phyloP scores from a whole-genome alignment of 2,797 vertebrate genomes.

The Hyperoplus immaculatus region DNA sequence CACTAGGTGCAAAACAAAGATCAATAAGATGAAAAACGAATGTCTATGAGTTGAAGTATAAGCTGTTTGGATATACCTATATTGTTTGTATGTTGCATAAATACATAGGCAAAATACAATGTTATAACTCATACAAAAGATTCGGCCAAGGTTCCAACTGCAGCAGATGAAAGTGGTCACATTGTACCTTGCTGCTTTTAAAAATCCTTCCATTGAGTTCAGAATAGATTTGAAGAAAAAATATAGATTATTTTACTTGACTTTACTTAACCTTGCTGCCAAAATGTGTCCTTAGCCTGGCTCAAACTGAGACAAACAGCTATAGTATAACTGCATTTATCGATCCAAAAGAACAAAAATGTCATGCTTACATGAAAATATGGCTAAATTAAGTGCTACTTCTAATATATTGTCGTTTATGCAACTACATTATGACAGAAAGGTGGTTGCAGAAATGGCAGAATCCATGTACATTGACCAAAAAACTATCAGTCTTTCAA shows the following conservation, averaged over 20 bases:
- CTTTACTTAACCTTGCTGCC: no score
- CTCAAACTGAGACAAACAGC: background rate
- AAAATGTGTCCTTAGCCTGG: background rate
- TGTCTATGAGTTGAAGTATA: background rate
- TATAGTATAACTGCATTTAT: background rate
- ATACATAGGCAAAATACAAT: background rate
- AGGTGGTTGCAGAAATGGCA: conserved; percentile 4
- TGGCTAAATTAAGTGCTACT: conserved; percentile 1
- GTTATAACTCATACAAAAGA: background rate
- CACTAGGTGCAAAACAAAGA: no score
- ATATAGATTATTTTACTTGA: background rate
- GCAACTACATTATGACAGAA: conserved; percentile 47
- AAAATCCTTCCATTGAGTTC: background rate
- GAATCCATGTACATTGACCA: background rate
- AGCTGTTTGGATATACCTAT: background rate
- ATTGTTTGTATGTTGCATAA: background rate
- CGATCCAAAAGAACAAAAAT: background rate
- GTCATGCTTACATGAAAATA: conserved; percentile 4
- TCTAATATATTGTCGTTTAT: conserved; percentile 22
- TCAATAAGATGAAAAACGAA: background rate
- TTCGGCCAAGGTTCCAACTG: background rate
- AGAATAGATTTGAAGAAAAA: background rate
- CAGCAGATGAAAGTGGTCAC: background rate
- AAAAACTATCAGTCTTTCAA: background rate
- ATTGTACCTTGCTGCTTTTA: background rate